Percentiles rank a stretch among this genome's conserved stretches.
Conservation (phyloP, 2,888 invertebrate species). For the Ryuthela nishihirai region DNA sequence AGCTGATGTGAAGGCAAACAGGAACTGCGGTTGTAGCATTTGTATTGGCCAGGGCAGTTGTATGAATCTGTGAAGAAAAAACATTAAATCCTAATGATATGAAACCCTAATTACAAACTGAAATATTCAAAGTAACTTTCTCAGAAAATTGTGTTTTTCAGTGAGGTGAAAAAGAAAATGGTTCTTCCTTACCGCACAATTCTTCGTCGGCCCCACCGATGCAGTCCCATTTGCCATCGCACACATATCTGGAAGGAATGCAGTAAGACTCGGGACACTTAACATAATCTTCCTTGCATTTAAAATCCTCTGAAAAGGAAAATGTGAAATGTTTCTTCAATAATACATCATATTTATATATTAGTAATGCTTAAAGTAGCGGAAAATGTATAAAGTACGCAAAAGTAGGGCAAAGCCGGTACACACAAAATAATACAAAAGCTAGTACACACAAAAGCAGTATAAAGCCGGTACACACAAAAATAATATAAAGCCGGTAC, state of each 20-base stretch:
- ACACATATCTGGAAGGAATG: constrained; percentile 44
- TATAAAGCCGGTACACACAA: too few species aligned
- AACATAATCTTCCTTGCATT: constrained; percentile 44
- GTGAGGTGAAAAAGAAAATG: neutral
- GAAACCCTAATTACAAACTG: too few species aligned
- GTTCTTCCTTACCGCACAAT: constrained; percentile 41
- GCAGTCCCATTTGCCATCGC: constrained; percentile 46
- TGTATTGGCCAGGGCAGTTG: constrained; percentile 44
- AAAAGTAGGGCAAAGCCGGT: too few species aligned
- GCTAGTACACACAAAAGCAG: too few species aligned
- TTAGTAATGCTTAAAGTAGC: too few species aligned
- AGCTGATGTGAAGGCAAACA: constrained; percentile 44
- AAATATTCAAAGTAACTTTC: too few species aligned
- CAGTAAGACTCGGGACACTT: constrained; percentile 46
- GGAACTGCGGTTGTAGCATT: constrained; percentile 44
- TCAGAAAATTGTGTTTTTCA: neutral
- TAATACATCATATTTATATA: too few species aligned
- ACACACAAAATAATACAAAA: too few species aligned
- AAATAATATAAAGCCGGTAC: too few species aligned
- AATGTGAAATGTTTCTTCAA: too few species aligned
- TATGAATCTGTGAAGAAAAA: constrained; percentile 30
- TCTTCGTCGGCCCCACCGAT: constrained; percentile 45
- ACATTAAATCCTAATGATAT: too few species aligned
- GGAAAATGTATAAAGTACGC: too few species aligned
- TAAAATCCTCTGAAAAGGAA: constrained; percentile 42